phyloP scores from a whole-genome alignment of 1,140 invertebrate species.

The Cephus cinctus region DNA sequence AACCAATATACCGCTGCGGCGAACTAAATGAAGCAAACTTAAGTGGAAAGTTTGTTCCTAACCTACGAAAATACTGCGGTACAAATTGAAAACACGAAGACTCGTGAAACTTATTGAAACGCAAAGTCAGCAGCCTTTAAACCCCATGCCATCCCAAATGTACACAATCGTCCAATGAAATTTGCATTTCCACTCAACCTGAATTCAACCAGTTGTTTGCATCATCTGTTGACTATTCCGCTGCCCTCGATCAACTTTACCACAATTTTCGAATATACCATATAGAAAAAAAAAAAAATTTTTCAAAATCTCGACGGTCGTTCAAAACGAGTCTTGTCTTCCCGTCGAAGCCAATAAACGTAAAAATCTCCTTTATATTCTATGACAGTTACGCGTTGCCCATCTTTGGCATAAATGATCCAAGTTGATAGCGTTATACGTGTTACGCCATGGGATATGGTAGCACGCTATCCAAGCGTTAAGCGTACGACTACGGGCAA shows the following conservation, averaged over 20 bases:
- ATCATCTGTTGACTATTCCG: too few species aligned
- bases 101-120: constrained; percentile 16
- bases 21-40: constrained; percentile 47
- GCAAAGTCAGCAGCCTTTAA: neutral
- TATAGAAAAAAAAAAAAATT: too few species aligned
- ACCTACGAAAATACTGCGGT: constrained; percentile 35
- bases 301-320: too few species aligned
- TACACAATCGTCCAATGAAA: neutral
- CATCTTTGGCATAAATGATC: too few species aligned
- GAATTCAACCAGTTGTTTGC: neutral
- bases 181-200: neutral
- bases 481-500: neutral
- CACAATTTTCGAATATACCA: too few species aligned
- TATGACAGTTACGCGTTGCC: too few species aligned
- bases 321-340: too few species aligned
- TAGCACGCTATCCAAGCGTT: constrained; percentile 1
- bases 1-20: constrained; percentile 39
- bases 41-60: constrained; percentile 45
- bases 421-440: too few species aligned
- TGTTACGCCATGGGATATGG: too few species aligned
- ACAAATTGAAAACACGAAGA: constrained; percentile 32
- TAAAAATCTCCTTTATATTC: too few species aligned
- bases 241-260: too few species aligned
- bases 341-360: too few species aligned
- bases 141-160: neutral